Percentiles rank a stretch among this genome's conserved stretches.
Evolutionary conservation across 2,113 vertebrate genomes (phyloP).

Genomic region (Hepsetus odoe): DNA sequence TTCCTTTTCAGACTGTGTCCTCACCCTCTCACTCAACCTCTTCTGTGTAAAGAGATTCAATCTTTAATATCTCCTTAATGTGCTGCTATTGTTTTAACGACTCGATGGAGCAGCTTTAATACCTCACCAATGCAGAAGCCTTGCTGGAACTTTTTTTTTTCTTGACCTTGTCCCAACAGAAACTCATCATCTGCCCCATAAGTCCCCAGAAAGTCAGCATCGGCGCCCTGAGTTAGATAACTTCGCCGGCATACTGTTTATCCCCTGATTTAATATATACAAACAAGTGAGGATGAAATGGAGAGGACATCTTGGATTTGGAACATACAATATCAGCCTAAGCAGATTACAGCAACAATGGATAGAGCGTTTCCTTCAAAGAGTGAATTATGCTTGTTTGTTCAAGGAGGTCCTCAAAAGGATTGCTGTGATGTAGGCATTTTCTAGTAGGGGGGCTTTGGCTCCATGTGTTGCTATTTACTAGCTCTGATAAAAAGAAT

Average conservation of each 20-base stretch:
- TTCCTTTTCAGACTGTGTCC: neutral
- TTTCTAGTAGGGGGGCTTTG: constrained; percentile 6
- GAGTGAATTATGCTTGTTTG: neutral
- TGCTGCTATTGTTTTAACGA: constrained; percentile 15
- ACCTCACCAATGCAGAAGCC: neutral
- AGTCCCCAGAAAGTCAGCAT: neutral
- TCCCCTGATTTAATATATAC: constrained; percentile 6
- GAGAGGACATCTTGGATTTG: constrained; percentile 22
- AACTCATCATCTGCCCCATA: neutral
- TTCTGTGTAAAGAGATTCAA: constrained; percentile 5
- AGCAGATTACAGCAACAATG: constrained; percentile 10
- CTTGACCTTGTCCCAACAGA: neutral
- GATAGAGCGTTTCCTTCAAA: neutral
- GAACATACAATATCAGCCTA: neutral
- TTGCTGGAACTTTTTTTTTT: neutral
- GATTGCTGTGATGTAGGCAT: neutral
- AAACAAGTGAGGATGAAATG: constrained; percentile 6
- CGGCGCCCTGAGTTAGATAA: neutral
- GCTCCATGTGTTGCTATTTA: neutral
- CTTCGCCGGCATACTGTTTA: neutral
- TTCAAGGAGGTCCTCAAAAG: neutral
- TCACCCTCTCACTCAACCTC: neutral
- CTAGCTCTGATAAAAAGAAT: neutral
- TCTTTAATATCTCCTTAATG: constrained; percentile 23
- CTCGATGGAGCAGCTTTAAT: neutral